Evolutionary conservation across 2,888 invertebrate species (phyloP), one percentile per base, ranked within the genome.

Genomic region (Xanthia icteritia): DNA sequence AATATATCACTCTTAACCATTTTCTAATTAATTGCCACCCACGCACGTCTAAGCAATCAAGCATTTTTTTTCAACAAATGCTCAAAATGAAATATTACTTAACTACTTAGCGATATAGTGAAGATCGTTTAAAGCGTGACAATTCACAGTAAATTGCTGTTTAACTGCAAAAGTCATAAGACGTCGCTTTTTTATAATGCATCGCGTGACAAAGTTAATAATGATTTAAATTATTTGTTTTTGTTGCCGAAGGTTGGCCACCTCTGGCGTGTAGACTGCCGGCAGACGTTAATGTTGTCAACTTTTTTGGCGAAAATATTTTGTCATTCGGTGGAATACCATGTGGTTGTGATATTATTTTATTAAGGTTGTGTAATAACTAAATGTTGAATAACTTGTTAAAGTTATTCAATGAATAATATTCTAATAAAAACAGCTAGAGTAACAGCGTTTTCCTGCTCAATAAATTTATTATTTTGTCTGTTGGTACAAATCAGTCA

Each of bases 171-270:
- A 77, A 64, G 27, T 77, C 36, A 58, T 60, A 48, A 77, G 58
- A 31, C 15, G 61, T 63, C 15, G 6, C 13, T 48, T 84, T 86
- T 79, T 77, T 79, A 36, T 54, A 31, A 20, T 1, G 6, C 39
- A 56, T 86, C 68, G 86, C 86, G 82, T 87, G 87, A 72, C 60
- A 60, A 73, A 6, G 20, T 64, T 61, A 65, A 23, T 68, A 75
- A 75, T 73, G 5, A 73, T 74, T 77, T 61, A 74, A 66, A 71
- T 74, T 69, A 76, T 74, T 69, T 63, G 63, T 77, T 79, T 77
- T 82, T 77, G 39, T 61, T 72, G 0, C 23, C 23, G 11, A 68
- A 73, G 86, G 84, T 76, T 80, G 75, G 39, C 8, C 5, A 75
- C 81, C 84, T 36, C 63, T 81, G 75, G 63, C 82, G 75, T 75